Percentiles rank a stretch among this genome's conserved stretches.
These are phyloP conservation scores for Gobionotothen gibberifrons DNA, from an alignment of 2,797 vertebrate species.

Conservation along the genomic window DNA sequence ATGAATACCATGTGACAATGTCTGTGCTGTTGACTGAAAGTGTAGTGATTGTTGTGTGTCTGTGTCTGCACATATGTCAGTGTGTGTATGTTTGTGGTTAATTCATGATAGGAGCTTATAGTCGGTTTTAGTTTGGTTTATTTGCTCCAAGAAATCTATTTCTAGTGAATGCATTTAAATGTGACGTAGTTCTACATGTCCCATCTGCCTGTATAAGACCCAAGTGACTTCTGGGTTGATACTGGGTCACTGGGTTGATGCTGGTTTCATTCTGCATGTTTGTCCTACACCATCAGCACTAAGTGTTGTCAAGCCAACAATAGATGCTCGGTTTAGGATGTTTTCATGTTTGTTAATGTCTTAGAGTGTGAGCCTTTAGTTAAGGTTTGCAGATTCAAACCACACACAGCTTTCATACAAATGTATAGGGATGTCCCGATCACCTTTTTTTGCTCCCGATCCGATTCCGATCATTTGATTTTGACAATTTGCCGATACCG, in stretches of 20 bases:
- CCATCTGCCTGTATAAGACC: not conserved
- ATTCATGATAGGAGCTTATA: not conserved
- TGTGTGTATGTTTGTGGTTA: not conserved
- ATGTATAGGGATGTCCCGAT: no score
- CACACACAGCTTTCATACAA: constrained; percentile 17
- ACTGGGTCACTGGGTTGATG: not conserved
- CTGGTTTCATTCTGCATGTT: not conserved
- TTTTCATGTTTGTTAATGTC: constrained; percentile 17
- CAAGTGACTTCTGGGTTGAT: not conserved
- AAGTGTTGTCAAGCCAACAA: constrained; percentile 1
- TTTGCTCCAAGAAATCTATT: not conserved
- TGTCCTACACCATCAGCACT: constrained; percentile 1
- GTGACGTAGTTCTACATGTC: constrained; percentile 17
- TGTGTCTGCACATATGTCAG: not conserved
- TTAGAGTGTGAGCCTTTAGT: constrained; percentile 8
- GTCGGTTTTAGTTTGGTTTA: not conserved
- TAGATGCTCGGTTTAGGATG: not conserved
- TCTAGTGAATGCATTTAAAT: constrained; percentile 3
- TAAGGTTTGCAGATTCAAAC: constrained; percentile 26
- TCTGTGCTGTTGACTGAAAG: constrained; percentile 36
- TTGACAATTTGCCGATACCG: no score
- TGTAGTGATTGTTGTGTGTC: constrained; percentile 4
- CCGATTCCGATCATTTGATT: no score
- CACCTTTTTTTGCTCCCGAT: no score
- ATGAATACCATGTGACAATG: constrained; percentile 45